These are phyloP conservation scores for Plumapathes pennacea DNA, from an alignment of 92 coral and sea anemone genomes.

Conservation along the genomic window DNA sequence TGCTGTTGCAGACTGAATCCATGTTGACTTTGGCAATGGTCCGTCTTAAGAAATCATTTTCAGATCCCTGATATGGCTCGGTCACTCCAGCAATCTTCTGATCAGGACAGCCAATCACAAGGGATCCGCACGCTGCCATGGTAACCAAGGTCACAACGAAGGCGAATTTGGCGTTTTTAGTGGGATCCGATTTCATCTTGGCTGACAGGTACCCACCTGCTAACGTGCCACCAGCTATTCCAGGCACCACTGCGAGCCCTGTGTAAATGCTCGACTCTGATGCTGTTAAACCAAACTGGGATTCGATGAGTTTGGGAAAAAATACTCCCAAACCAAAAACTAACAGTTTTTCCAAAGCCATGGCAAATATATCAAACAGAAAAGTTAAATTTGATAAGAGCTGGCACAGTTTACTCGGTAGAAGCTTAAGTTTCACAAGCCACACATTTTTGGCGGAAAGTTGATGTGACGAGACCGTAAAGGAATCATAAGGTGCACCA, in stretches of 20 bases:
- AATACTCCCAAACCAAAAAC: conserved; percentile 38
- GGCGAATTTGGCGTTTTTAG: conserved; percentile 24
- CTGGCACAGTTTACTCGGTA: conserved; percentile 3
- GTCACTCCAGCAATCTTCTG: conserved; percentile 37
- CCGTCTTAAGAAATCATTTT: not conserved
- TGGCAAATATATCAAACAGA: conserved; percentile 5
- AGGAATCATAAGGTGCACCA: not conserved
- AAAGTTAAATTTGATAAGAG: conserved; percentile 10
- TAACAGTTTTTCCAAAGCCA: conserved; percentile 11
- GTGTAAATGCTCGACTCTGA: conserved; percentile 32
- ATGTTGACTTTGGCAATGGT: not conserved
- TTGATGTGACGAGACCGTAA: conserved; percentile 3
- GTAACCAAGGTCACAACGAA: conserved; percentile 36
- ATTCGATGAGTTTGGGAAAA: conserved; percentile 46
- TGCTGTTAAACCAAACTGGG: conserved; percentile 41
- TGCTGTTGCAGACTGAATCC: not conserved
- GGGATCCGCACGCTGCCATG: conserved; percentile 19
- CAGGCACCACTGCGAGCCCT: conserved; percentile 53
- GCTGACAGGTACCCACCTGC: conserved; percentile 36
- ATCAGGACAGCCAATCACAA: conserved; percentile 38
- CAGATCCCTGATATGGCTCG: conserved; percentile 8
- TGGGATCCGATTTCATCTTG: conserved; percentile 22
- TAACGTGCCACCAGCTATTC: conserved; percentile 41
- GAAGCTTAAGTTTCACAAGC: not conserved
- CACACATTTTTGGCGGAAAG: conserved; percentile 1